Evolutionary conservation across 2,888 invertebrate species (phyloP), one percentile per base, ranked within the genome.

Genomic region (Catocala sponsa): DNA sequence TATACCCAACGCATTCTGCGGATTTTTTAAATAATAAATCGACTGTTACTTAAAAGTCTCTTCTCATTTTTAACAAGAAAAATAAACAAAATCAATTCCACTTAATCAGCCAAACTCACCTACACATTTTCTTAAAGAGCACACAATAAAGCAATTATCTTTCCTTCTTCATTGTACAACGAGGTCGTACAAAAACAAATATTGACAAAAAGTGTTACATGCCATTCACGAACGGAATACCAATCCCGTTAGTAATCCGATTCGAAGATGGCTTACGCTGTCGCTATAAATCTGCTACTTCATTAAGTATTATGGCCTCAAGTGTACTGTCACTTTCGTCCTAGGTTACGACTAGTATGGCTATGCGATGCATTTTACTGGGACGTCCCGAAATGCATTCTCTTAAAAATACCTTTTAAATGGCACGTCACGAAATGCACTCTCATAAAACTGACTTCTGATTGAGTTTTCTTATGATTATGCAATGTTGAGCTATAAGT

Each of bases 241-340:
- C 10, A 47, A 13, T 46, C 42, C 71, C 63, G 63, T 59, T 70
- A 55, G 12, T 58, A 5, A 54, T 60, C 7, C 15, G 12, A 48
- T 25, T 49, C n/a, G 35, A 52, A 70, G 6, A 61, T 66, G 57
- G 53, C 9, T 51, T 15, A 47, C 47, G 35, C 33, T 43, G 49
- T 51, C 47, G 35, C 33, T 43, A 51, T 51, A 50, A 55, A 68
- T 42, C 46, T 47, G 47, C 33, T 6, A 46, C 13, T 46, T 46
- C 46, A 46, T 55, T 55, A 41, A 9, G 43, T 35, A 41, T 12
- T 55, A 47, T 46, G 10, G 41, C 47, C 49, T 42, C 55, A n/a
- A 55, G 41, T 13, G n/a, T 52, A 65, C 47, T 65, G 43, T 63
- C 60, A 42, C 52, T 73, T 74, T 65, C 58, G 43, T 59, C 4